These are phyloP conservation scores for Carassius carassius DNA, from an alignment of 2,113 vertebrate species.

Conservation along the genomic window DNA sequence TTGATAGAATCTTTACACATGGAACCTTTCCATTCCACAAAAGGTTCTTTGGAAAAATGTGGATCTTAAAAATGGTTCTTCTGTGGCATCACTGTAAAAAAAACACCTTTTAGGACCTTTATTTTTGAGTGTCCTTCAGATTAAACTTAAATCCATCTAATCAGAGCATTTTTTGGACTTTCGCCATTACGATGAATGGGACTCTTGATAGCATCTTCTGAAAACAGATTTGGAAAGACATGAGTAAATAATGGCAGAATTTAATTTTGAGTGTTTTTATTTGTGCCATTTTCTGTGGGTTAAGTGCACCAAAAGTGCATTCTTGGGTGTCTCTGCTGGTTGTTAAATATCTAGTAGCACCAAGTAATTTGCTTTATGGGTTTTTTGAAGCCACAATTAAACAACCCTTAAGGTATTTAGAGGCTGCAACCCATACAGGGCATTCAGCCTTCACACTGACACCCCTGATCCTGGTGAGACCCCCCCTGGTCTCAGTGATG, in stretches of 20 bases:
- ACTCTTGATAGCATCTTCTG: not conserved
- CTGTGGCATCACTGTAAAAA: not conserved
- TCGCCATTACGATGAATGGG: not conserved
- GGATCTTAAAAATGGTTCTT: not conserved
- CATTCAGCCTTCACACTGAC: not conserved
- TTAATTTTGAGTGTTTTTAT: not conserved
- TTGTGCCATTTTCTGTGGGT: not conserved
- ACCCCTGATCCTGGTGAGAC: not conserved
- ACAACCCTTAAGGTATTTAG: conserved; percentile 17
- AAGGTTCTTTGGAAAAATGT: not conserved
- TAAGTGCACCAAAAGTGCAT: conserved; percentile 5
- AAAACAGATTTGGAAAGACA: not conserved
- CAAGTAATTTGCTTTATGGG: conserved; percentile 22
- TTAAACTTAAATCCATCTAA: not conserved
- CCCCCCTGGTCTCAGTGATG: not conserved
- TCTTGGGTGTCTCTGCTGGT: conserved; percentile 6
- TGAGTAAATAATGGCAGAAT: not conserved
- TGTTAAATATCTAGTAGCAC: not conserved
- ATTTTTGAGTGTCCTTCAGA: not conserved
- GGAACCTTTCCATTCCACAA: not conserved
- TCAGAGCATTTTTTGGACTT: not conserved
- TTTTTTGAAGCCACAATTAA: conserved; percentile 11
- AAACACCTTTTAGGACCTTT: not conserved
- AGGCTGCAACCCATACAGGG: conserved; percentile 13
- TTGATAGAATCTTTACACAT: not conserved